A percentile compares a stretch with the other conserved stretches of the same genome.
phyloP scores from a whole-genome alignment of 2,888 invertebrate genomes.

The Heliconius aoede region DNA sequence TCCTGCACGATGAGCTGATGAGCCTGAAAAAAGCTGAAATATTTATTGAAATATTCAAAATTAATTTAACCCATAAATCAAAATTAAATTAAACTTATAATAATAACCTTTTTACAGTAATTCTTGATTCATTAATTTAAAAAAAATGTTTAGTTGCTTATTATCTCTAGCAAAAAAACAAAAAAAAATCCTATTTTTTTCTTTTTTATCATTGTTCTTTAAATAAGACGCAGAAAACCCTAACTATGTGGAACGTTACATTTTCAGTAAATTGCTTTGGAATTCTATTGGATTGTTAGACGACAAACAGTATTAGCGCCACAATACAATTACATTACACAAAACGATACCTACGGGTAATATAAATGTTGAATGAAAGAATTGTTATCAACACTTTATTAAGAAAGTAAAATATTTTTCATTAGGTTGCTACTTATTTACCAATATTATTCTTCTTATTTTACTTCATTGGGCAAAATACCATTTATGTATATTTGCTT shows the following conservation, averaged over 20 bases:
- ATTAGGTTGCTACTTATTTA: not conserved
- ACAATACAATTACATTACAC: conserved; percentile 25
- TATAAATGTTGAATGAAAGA: conserved; percentile 18
- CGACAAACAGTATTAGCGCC: conserved; percentile 26
- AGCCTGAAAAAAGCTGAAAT: no score
- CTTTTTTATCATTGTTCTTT: not conserved
- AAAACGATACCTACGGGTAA: conserved; percentile 12
- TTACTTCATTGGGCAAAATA: not conserved
- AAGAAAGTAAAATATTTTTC: conserved; percentile 10
- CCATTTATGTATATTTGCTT: not conserved
- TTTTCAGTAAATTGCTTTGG: conserved; percentile 24
- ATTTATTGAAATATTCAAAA: no score
- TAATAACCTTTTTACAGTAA: no score
- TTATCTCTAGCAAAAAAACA: no score
- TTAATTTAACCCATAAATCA: no score
- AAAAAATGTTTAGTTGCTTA: no score
- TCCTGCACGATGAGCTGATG: no score
- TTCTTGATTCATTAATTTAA: not conserved
- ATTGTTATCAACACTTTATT: conserved; percentile 12
- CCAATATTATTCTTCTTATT: not conserved
- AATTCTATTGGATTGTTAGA: conserved; percentile 17
- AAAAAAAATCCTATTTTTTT: no score
- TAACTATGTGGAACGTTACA: not conserved
- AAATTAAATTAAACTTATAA: no score
- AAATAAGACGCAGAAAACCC: not conserved